Percentiles rank a stretch among this genome's conserved stretches.
Evolutionary conservation across 2,888 invertebrate genomes (phyloP).

Genomic region (Tromatobia lineatoria): DNA sequence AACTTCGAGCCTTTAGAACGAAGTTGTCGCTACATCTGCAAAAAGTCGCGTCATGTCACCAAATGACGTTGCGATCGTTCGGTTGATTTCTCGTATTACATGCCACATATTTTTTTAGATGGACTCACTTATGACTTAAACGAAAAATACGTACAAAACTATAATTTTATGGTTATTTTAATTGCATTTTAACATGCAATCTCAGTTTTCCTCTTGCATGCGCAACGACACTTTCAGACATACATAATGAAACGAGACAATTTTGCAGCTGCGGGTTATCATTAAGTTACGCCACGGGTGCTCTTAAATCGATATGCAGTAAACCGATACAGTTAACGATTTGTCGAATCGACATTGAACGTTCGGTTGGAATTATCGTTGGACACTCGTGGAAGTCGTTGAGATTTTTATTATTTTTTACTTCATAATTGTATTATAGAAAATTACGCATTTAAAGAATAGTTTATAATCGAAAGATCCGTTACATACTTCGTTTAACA

Average conservation of each 20-base stretch:
- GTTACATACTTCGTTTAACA: background rate
- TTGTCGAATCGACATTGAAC: background rate
- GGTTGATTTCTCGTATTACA: too few species aligned
- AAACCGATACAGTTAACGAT: conserved; percentile 8
- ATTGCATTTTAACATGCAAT: background rate
- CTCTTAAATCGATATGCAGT: conserved; percentile 22
- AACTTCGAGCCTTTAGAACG: too few species aligned
- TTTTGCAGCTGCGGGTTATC: conserved; percentile 1
- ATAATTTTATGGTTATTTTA: background rate
- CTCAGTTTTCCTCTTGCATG: background rate
- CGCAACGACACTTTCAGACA: background rate
- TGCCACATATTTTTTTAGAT: too few species aligned
- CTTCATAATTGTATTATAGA: background rate
- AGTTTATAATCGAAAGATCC: background rate
- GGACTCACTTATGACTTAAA: too few species aligned
- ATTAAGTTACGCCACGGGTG: background rate
- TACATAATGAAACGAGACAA: background rate
- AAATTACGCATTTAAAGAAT: background rate
- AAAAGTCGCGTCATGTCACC: too few species aligned
- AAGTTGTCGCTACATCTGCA: too few species aligned
- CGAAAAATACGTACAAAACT: too few species aligned
- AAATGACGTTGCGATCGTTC: too few species aligned
- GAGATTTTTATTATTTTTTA: background rate
- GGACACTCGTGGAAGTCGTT: background rate
- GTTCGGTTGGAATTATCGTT: background rate